Evolutionary conservation across 2,888 invertebrate species (phyloP), one percentile per base, ranked within the genome.

Genomic region (Diarsia dahlii): DNA sequence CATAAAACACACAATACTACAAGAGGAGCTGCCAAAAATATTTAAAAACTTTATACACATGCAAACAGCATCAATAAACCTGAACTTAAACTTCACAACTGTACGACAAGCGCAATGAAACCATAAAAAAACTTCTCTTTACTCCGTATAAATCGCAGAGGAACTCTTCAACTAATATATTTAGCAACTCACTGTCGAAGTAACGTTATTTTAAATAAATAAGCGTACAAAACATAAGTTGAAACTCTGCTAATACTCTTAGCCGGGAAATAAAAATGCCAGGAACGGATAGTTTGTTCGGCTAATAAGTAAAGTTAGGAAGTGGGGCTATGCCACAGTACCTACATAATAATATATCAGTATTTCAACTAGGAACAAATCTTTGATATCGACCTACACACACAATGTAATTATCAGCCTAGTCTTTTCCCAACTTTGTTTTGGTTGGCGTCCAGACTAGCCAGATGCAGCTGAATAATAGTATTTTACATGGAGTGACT

Each of bases 251-350:
- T 89, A 87, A 90, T 88, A 83, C 87, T 83, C 76, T 86, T 82
- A 87, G 80, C 73, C 71, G 64, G 64, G 12, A 85, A 85, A 84
- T 84, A 84, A 87, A 85, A 85, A 80, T 73, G 70, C 50, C 20
- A 62, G 18, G 54, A 78, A 73, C 67, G 66, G 65, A 78, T 85
- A 83, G 76, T 80, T 78, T 68, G 84, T 81, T 80, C 71, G 52
- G 76, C 69, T 89, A 90, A 89, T 91, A 90, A 89, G 85, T 82
- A 84, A 91, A 92, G 89, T 91, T 91, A 80, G 74, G 78, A 87
- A 88, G 82, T 84, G 70, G n/a, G 58, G 67, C 70, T 74, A 58
- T 56, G 73, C 74, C 63, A 63, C 63, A 63, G 45, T n/a, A 45
- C 8, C 9, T 45, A 15, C 8, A 15, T 45, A 15, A n/a, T 8